Evolutionary conservation across 2,888 invertebrate genomes (phyloP), one percentile per base, ranked within the genome.

Genomic region (Tipula confusa): DNA sequence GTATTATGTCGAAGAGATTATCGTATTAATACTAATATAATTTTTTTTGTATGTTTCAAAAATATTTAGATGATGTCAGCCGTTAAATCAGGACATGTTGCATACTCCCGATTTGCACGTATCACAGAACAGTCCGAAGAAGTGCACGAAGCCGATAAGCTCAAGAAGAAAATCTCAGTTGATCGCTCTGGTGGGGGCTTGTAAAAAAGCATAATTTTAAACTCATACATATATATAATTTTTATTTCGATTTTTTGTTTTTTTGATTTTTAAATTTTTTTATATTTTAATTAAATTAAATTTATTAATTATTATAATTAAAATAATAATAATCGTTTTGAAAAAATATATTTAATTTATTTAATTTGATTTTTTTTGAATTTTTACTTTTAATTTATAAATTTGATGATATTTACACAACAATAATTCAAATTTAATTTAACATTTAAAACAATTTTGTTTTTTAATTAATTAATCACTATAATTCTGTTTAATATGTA

Each of bases 51-150:
- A 82, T 82, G 24, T 24, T 82, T 7, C 7, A 82, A 81, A n/a
- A n/a, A 24, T 18, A 29, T 84, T n/a, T n/a, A 99, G 98, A 95
- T 99, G 95, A 99, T 99, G 98, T 98, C 98, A 13, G 98, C 98
- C 7, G 94, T 99, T 86, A 99, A 99, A 90, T 96, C 97, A 0
- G 99, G 99, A 9, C 95, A 96, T 88, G 95, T 99, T 85, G 95
- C 98, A 1, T 97, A 98, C 89, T 98, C 98, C 15, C 92, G 99
- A 84, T 98, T 99, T 89, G 98, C 98, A 1, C 93, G 95, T 86
- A 97, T 98, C 93, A 97, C 97, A 0, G 97, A 98, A 89, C 92
- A 97, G 91, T 96, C 96, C 87, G 96, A 97, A 87, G 95, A 94
- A 84, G 93, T 95, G 85, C 94, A 95, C 86, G 95, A 96, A 88